A percentile compares a stretch with the other conserved stretches of the same genome.
Conservation (phyloP, 2,797 vertebrate genomes). For the Smutsia temminckii region DNA sequence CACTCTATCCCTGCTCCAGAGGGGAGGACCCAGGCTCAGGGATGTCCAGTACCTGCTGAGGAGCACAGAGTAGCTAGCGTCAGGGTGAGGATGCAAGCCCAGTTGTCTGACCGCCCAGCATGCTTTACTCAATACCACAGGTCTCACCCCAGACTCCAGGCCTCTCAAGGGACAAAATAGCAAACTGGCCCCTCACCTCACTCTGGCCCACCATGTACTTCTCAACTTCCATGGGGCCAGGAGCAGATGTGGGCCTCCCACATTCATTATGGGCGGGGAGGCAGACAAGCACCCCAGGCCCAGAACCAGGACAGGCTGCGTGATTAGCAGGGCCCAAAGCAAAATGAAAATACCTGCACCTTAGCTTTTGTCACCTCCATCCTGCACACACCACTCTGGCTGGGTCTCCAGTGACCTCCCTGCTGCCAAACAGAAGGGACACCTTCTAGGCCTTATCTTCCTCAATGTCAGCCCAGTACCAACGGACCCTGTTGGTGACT, state of each 20-base stretch:
- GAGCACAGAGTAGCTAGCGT: neutral
- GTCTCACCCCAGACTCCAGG: neutral
- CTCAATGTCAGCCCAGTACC: neutral
- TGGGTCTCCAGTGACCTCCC: neutral
- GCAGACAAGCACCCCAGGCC: neutral
- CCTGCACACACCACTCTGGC: neutral
- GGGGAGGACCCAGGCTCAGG: conserved; percentile 62
- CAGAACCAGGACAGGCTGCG: neutral
- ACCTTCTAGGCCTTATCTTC: neutral
- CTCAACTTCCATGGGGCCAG: neutral
- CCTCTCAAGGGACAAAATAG: neutral
- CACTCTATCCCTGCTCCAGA: conserved; percentile 48
- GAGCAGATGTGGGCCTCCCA: rapidly evolving
- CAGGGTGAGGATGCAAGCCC: neutral
- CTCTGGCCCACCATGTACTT: neutral
- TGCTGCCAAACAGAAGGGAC: neutral
- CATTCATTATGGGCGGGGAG: neutral
- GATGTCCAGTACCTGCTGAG: neutral
- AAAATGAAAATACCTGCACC: neutral
- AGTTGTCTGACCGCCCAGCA: neutral
- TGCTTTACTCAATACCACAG: neutral
- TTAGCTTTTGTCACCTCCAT: neutral
- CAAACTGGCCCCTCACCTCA: too few species aligned
- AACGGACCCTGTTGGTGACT: neutral
- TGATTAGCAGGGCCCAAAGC: neutral